These are phyloP conservation scores for Spea multiplicata DNA, from an alignment of 2,113 vertebrate genomes.

Conservation along the genomic window DNA sequence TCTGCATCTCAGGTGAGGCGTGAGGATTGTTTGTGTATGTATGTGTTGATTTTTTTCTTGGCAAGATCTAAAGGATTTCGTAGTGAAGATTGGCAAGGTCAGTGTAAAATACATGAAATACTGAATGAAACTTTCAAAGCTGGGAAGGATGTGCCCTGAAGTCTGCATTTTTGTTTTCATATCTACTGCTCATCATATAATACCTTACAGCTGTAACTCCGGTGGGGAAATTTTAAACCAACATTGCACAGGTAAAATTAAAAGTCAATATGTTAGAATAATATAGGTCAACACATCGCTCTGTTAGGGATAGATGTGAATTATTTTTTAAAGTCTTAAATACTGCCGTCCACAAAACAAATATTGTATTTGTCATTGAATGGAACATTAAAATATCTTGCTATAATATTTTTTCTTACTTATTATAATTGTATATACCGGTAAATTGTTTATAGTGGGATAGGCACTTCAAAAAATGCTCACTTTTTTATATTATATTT, in stretches of 20 bases:
- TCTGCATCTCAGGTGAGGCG: background rate
- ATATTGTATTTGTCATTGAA: too few species aligned
- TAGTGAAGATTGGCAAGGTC: constrained; percentile 45
- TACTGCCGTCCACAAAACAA: background rate
- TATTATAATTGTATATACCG: too few species aligned
- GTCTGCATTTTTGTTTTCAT: constrained; percentile 44
- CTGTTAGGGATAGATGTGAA: background rate
- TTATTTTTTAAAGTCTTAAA: background rate
- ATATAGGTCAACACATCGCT: constrained; percentile 19
- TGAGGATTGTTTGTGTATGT: constrained; percentile 18
- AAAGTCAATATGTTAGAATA: constrained; percentile 47
- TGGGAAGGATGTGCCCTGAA: constrained; percentile 44
- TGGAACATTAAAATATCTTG: too few species aligned
- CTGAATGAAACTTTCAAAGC: constrained; percentile 47
- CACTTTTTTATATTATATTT: too few species aligned
- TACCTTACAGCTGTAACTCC: constrained; percentile 43
- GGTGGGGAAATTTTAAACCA: constrained; percentile 40
- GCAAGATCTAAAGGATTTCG: constrained; percentile 40
- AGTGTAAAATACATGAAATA: constrained; percentile 48
- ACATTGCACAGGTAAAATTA: constrained; percentile 48
- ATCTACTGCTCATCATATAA: constrained; percentile 45
- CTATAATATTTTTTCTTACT: too few species aligned
- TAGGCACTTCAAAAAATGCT: too few species aligned
- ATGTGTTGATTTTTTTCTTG: constrained; percentile 7
- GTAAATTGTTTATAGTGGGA: too few species aligned